Evolutionary conservation across 2,888 invertebrate species (phyloP).

Genomic region (Sesia apiformis): DNA sequence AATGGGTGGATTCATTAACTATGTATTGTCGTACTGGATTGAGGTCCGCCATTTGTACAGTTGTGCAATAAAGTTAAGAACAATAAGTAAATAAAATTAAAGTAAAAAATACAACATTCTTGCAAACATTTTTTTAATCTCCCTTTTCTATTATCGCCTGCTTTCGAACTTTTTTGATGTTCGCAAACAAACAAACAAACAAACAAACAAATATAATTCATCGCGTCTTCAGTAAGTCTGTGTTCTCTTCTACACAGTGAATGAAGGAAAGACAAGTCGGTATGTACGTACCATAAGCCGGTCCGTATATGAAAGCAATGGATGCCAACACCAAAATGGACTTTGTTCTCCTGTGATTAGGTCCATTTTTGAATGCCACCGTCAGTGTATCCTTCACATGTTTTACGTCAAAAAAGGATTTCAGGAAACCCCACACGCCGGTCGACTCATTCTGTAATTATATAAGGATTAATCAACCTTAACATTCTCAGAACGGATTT

Average conservation of each 20-base stretch:
- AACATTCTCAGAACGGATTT: not conserved
- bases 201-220: not conserved
- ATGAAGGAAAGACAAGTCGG: not conserved
- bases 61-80: too few species aligned
- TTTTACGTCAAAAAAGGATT: conserved; percentile 65
- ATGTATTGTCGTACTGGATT: too few species aligned
- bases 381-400: conserved; percentile 66
- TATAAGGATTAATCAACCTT: not conserved
- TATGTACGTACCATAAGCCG: conserved; percentile 46
- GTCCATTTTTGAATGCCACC: conserved; percentile 67
- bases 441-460: conserved; percentile 10
- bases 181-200: too few species aligned
- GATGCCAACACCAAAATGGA: conserved; percentile 47
- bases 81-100: too few species aligned
- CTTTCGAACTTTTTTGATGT: too few species aligned
- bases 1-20: too few species aligned
- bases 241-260: too few species aligned
- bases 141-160: too few species aligned
- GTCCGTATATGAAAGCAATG: conserved; percentile 55
- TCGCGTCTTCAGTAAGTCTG: not conserved
- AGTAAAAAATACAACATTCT: too few species aligned
- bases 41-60: too few species aligned
- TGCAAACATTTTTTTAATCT: too few species aligned
- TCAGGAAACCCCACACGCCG: conserved; percentile 26
- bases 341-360: conserved; percentile 45